Percentiles rank a stretch among this genome's conserved stretches.
phyloP scores from a whole-genome alignment of 2,113 vertebrate species.

The Chamaetylas fuelleborni region DNA sequence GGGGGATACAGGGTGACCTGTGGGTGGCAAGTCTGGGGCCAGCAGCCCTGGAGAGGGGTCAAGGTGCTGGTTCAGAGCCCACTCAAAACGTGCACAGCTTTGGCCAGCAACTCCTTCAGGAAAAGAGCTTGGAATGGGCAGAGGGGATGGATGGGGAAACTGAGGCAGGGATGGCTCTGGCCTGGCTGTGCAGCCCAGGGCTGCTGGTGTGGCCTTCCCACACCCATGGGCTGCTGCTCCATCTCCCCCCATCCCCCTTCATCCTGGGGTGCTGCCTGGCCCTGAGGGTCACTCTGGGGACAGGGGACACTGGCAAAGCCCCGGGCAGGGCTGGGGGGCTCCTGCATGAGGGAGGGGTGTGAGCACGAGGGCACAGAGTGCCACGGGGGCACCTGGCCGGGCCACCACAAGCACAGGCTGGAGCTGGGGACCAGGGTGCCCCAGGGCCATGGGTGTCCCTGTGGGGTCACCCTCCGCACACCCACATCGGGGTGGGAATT shows the following conservation, averaged over 20 bases:
- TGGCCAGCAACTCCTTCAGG: not conserved
- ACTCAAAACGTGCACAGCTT: not conserved
- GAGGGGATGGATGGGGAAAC: not conserved
- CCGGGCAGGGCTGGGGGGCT: not conserved
- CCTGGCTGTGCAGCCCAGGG: not conserved
- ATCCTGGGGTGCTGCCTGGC: fast-evolving
- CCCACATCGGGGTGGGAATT: fast-evolving
- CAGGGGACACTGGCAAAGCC: not conserved
- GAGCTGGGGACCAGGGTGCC: fast-evolving
- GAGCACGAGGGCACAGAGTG: not conserved
- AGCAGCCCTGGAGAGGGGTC: not conserved
- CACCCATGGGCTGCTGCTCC: too few species aligned
- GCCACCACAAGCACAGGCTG: not conserved
- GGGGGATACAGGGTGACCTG: too few species aligned
- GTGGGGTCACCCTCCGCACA: not conserved
- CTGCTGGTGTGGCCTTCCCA: too few species aligned
- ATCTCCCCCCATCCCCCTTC: too few species aligned
- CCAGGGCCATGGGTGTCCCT: not conserved
- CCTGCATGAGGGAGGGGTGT: too few species aligned
- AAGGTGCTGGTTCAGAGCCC: not conserved
- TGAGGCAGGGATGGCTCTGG: not conserved
- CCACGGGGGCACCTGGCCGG: not conserved
- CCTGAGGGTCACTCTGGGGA: not conserved
- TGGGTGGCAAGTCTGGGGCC: not conserved
- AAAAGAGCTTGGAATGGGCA: not conserved